Evolutionary conservation across 1,140 invertebrate species (phyloP), one percentile per base, ranked within the genome.

Genomic region (Metaphire vulgaris): DNA sequence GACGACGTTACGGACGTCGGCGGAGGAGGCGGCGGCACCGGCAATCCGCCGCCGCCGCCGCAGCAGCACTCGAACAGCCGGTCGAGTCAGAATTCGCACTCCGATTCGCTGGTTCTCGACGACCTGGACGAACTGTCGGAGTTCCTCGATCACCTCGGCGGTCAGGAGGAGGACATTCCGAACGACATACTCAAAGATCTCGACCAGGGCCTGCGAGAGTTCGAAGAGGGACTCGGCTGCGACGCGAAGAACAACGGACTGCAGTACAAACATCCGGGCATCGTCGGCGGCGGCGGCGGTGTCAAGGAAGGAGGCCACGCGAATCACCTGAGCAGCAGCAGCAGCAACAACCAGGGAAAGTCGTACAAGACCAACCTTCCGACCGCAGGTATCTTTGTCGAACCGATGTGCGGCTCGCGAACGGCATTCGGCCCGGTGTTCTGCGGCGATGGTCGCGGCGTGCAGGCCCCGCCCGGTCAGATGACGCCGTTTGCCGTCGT

Each of bases 401-500:
- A 72, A 34, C 71, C 71, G 30, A 33, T 72, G n/a, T 72, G 33
- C 71, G 15, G n/a, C 33, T 72, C 71, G n/a, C 6, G 31, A 14
- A 32, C 6, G 71, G 12, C 71, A 12, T 2, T 26, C 14, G 31
- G 33, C 71, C 29, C 71, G 12, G 33, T n/a, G n/a, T n/a, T 26
- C 29, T 33, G 2, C 15, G 33, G 66, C 1, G 29, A 6, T 34
- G 74, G 2, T 31, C n/a, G 67, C 2, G n/a, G n/a, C n/a, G 2
- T 6, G 67, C 2, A 26, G 2, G 67, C 67, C 2, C 14, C 67
- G 6, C 30, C 67, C 2, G n/a, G n/a, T n/a, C n/a, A n/a, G n/a
- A 69, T 69, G 67, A 26, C 67, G 74, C 74, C 79, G 34, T 81
- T 79, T 79, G 76, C 80, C 65, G 80, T 33, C 29, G 67, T 34